Base-by-base conservation (phyloP, 2,888 invertebrate species). In the Epinotia nisella region DNA sequence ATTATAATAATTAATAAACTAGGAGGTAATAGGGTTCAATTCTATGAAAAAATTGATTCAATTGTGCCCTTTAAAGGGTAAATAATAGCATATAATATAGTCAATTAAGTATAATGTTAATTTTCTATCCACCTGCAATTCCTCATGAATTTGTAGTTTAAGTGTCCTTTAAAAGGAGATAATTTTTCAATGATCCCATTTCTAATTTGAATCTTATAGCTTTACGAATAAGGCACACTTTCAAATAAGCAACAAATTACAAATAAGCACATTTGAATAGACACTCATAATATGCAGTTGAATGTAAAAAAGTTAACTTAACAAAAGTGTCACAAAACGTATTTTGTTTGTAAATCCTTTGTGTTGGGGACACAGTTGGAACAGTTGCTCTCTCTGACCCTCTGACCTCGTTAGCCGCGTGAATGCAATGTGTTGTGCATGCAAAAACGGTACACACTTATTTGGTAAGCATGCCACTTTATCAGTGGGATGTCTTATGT, bases 381-480 rank as follows among this genome's bases (percentile, higher is more conserved):
- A 58, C 24, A 60, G 55, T 21, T 51, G 41, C 73, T 73, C 64
- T 73, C 69, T 58, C 73, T 58, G 73, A 73, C 73, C 68, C 56
- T 61, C 17, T 69, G 62, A 73, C 73, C 73, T 15, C 58, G 41
- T 73, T 73, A 59, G 24, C 2, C 45, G 19, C 4, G 55, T 51
- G 68, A 72, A 56, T 69, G 64, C 69, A 73, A 58, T 69, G 64
- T 72, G 68, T 35, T 62, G 55, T 69, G 73, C 64, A 69, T 73
- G 51, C 69, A 53, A 53, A 69, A 62, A 41, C 39, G 56, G 29
- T 58, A 68, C 41, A 59, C 41, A 39, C 10, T 17, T 15, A 62
- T 62, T 67, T 72, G 61, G 49, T 58, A 58, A 68, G 39, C 24
- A 58, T 51, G 49, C 53, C 17, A 41, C 17, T 58, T 13, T 21